A percentile compares a stretch with the other conserved stretches of the same genome.
Evolutionary conservation across 2,888 invertebrate species (phyloP).

Genomic region (Acanthoscelides obtectus): DNA sequence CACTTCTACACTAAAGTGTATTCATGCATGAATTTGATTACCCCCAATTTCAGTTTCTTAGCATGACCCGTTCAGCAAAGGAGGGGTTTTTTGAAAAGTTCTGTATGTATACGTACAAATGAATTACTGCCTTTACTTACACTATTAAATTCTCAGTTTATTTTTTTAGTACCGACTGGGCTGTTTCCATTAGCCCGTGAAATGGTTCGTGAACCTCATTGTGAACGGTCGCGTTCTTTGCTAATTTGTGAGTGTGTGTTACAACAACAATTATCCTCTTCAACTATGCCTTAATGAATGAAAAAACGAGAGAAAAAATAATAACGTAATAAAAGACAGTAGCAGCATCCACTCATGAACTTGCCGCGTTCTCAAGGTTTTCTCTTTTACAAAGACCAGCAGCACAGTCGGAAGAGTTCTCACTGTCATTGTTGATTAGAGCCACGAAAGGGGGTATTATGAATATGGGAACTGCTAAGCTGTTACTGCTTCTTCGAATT

Average conservation of each 20-base stretch:
- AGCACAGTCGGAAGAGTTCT: constrained; percentile 15
- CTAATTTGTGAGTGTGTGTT: not conserved
- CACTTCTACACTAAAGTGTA: too few relatives aligned
- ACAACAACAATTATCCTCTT: constrained; percentile 15
- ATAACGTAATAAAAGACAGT: not conserved
- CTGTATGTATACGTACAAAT: too few relatives aligned
- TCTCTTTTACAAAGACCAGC: not conserved
- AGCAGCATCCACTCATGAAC: not conserved
- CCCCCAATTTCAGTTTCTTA: too few relatives aligned
- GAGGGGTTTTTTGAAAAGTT: too few relatives aligned
- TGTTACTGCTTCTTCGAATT: not conserved
- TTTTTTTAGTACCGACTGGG: too few relatives aligned
- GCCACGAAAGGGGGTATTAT: constrained; percentile 8
- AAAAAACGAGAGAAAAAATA: constrained; percentile 17
- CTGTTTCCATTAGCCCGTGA: not conserved
- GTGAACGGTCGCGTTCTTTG: not conserved
- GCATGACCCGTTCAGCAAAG: too few relatives aligned
- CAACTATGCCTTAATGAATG: constrained; percentile 17
- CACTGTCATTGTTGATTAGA: constrained; percentile 25
- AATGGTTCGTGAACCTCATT: not conserved
- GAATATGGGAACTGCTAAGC: not conserved
- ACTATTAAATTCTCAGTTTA: too few relatives aligned
- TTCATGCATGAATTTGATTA: too few relatives aligned
- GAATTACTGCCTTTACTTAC: too few relatives aligned
- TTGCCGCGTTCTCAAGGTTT: not conserved